phyloP scores from a whole-genome alignment of 2,113 vertebrate genomes.

The Nymphicus hollandicus region DNA sequence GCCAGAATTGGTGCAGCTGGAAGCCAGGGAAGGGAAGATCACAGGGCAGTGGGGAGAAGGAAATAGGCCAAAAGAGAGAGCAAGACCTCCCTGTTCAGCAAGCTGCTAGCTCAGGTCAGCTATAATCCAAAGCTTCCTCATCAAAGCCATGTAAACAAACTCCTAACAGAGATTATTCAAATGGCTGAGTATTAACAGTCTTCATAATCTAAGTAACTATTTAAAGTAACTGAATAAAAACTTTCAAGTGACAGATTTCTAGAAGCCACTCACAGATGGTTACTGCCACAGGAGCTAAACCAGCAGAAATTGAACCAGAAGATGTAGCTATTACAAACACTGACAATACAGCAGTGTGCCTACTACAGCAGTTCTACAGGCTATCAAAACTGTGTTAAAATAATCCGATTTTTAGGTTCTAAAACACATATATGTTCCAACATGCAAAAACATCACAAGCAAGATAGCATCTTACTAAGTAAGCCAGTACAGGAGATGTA shows the following conservation, averaged over 20 bases:
- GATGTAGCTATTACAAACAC: neutral
- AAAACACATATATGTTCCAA: neutral
- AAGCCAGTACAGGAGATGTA: neutral
- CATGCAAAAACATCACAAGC: neutral
- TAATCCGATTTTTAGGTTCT: neutral
- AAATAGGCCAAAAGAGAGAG: neutral
- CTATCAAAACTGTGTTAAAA: neutral
- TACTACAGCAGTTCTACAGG: neutral
- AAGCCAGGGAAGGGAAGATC: neutral
- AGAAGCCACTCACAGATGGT: neutral
- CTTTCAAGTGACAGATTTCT: neutral
- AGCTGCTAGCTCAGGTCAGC: neutral
- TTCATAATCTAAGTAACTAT: neutral
- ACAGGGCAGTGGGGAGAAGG: neutral
- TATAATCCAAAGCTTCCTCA: neutral
- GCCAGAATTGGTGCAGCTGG: neutral
- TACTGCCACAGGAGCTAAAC: neutral
- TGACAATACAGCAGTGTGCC: neutral
- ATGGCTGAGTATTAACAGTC: neutral
- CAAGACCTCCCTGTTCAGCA: neutral
- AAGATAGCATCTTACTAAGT: constrained; percentile 8
- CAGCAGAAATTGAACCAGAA: neutral
- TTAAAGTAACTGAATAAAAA: neutral
- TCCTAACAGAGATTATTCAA: neutral
- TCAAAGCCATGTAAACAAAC: neutral